Base-by-base conservation (phyloP, 2,797 vertebrate genomes). In the Gephyroberyx darwinii region DNA sequence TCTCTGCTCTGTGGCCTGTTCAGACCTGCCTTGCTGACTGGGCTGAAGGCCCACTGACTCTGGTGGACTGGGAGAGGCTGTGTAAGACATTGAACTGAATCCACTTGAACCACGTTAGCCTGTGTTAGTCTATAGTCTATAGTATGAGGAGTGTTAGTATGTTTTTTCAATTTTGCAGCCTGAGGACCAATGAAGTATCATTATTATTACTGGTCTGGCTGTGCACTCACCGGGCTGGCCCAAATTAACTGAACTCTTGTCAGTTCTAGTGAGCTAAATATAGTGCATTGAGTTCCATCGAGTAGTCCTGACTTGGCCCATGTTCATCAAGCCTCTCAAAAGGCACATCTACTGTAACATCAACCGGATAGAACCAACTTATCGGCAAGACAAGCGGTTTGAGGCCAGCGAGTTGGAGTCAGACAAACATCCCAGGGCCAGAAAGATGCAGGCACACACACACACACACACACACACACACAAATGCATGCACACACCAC, bases 11-110 rank as follows among this genome's bases (percentile, higher is more conserved):
- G 52, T 73, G 79, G 81, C 81, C 71, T 86, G 88, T 83, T 84
- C 82, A 76, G 81, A 86, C 87, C 41, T 82, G 88, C 61, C 56
- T 63, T 53, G 54, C 71, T 74, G 35, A 73, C 65, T 77, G 56
- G 35, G 71, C 65, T 77, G 56, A 50, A 4, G 60, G 39, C 31
- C 19, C 39, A 43, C 16, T 35, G 35, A 37, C 41, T 43, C 12
- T 63, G 37, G 35, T 19, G 19, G 41, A 12, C 66, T 37, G 20
- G n/a, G 30, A 30, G 16, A 52, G 55, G 47, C 57, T 10, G 43
- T 51, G 19, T 39, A 10, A 20, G 8, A 14, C 53, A 54, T 5
- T 54, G 26, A 16, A 71, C 26, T 69, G 37, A 50, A 37, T n/a
- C 0, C 2, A 26, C 6, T 16, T 41, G 2, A 50, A 10, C 9